Conservation (phyloP, 2,888 invertebrate genomes). For the Chrysolina haemoptera region DNA sequence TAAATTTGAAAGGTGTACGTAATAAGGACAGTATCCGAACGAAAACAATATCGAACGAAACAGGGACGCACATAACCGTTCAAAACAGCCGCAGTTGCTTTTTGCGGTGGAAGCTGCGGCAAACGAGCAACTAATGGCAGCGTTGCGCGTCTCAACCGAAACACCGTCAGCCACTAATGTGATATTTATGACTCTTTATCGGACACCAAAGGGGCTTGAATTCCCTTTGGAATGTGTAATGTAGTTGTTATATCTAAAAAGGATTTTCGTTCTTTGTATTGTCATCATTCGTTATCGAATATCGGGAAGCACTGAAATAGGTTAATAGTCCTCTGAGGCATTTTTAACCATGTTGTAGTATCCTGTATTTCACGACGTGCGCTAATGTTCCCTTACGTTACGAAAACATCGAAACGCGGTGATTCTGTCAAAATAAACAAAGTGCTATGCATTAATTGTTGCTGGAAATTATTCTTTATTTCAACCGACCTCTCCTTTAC, state of each 20-base stretch:
- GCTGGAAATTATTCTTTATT: no score
- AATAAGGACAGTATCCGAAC: conserved; percentile 41
- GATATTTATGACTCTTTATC: conserved; percentile 68
- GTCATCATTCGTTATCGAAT: neutral
- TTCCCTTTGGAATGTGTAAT: neutral
- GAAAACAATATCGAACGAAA: conserved; percentile 51
- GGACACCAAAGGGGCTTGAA: conserved; percentile 55
- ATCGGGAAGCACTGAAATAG: neutral
- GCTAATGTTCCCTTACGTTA: no score
- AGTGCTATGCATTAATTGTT: no score
- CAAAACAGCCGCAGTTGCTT: conserved; percentile 60
- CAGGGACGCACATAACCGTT: conserved; percentile 59
- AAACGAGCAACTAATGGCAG: conserved; percentile 68
- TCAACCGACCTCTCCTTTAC: no score
- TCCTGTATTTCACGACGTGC: no score
- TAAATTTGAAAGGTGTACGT: conserved; percentile 41
- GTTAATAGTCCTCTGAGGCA: no score
- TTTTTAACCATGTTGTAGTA: no score
- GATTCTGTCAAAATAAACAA: no score
- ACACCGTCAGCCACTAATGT: conserved; percentile 66
- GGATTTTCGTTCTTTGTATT: neutral
- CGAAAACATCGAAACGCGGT: no score
- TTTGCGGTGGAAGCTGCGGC: conserved; percentile 65
- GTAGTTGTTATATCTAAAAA: conserved; percentile 1
- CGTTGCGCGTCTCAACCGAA: conserved; percentile 64